phyloP scores from a whole-genome alignment of 2,797 vertebrate genomes.

The Artibeus lituratus region DNA sequence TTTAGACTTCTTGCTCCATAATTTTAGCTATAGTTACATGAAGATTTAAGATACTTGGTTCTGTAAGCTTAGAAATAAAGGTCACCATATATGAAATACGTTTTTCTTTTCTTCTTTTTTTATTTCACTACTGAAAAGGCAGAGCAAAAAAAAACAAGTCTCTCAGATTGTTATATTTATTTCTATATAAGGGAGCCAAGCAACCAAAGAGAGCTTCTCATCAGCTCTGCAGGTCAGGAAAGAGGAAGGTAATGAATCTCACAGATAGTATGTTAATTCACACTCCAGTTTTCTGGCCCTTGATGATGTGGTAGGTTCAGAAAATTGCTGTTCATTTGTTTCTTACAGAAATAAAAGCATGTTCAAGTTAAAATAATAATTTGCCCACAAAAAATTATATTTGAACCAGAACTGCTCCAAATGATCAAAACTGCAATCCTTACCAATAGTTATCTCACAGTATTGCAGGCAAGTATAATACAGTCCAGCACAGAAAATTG shows the following conservation, averaged over 20 bases:
- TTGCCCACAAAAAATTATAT: neutral
- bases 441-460: neutral
- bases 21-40: conserved; percentile 63
- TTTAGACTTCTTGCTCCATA: conserved; percentile 57
- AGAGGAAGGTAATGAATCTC: neutral
- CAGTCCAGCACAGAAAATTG: neutral
- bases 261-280: neutral
- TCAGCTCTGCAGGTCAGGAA: neutral
- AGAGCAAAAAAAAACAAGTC: neutral
- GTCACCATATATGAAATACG: conserved; percentile 54
- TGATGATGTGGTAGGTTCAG: neutral
- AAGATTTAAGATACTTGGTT: conserved; percentile 64
- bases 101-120: neutral
- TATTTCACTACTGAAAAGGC: conserved; percentile 48
- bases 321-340: neutral
- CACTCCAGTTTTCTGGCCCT: conserved; percentile 21
- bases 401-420: neutral
- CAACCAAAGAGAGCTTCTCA: neutral
- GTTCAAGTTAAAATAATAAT: conserved; percentile 28
- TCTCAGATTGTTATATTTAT: conserved; percentile 32
- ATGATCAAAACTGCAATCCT: neutral
- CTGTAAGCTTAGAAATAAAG: conserved; percentile 64
- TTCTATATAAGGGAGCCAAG: conserved; percentile 44
- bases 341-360: neutral
- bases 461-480: neutral